phyloP scores from a whole-genome alignment of 2,797 vertebrate genomes.

The Paratrypauchen microcephalus region DNA sequence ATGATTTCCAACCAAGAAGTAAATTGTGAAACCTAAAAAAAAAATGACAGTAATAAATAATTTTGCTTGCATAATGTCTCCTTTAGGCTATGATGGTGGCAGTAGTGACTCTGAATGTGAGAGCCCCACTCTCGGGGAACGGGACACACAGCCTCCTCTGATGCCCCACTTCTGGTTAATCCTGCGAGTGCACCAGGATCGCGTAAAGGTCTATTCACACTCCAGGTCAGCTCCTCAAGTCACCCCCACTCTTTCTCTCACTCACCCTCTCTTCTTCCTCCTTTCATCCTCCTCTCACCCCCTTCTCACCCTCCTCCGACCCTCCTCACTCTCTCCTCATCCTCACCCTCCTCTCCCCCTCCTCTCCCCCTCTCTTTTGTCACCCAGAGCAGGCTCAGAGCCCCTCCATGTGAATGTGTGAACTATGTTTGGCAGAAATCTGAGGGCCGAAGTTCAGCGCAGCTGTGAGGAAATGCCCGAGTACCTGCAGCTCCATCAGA shows the following conservation, averaged over 20 bases:
- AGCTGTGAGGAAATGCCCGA: conserved; percentile 67
- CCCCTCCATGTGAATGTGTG: not conserved
- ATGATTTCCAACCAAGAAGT: too few relatives aligned
- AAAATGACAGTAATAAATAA: too few relatives aligned
- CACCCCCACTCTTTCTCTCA: too few relatives aligned
- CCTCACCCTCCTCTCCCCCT: too few relatives aligned
- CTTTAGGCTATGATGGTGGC: conserved; percentile 91
- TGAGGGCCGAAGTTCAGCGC: conserved; percentile 57
- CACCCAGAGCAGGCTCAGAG: too few relatives aligned
- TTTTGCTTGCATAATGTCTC: not conserved
- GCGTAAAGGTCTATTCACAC: conserved; percentile 94
- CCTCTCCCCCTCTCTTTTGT: not conserved
- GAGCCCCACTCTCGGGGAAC: conserved; percentile 82
- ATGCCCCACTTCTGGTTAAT: conserved; percentile 98
- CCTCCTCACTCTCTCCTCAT: too few relatives aligned
- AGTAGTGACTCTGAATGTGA: conserved; percentile 96
- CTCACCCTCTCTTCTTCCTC: too few relatives aligned
- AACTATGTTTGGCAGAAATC: conserved; percentile 52
- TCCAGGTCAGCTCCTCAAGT: conserved; percentile 77
- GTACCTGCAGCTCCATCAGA: conserved; percentile 85
- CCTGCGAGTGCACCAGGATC: conserved; percentile 88
- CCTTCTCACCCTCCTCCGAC: not conserved
- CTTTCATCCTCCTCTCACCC: not conserved
- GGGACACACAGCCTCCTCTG: conserved; percentile 80
- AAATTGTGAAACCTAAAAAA: too few relatives aligned